Conservation (phyloP, 1,140 invertebrate species). For the Araneus ventricosus region DNA sequence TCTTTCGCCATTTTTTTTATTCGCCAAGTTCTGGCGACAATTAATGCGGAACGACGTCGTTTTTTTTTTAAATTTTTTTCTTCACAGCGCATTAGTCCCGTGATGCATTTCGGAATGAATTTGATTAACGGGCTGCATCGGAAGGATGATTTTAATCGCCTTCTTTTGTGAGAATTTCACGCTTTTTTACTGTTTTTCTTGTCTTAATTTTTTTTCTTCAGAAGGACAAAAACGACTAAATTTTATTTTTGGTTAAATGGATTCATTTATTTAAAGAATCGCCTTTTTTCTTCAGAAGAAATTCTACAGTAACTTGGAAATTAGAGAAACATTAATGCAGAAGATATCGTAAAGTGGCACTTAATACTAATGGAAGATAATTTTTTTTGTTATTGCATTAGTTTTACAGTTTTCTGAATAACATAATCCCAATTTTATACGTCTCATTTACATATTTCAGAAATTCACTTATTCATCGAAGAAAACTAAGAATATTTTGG, state of each 20-base stretch:
- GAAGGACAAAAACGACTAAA: neutral
- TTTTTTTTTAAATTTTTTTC: conserved; percentile 40
- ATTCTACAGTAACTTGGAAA: neutral
- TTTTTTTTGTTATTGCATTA: no score
- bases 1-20: conserved; percentile 11
- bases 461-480: neutral
- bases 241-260: conserved; percentile 6
- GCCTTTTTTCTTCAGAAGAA: neutral
- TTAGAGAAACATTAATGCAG: neutral
- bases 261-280: conserved; percentile 23
- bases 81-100: neutral
- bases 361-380: neutral
- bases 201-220: neutral
- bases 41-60: conserved; percentile 50
- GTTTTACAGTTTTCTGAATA: no score
- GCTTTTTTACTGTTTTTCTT: conserved; percentile 33
- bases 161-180: conserved; percentile 41
- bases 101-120: conserved; percentile 48
- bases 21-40: conserved; percentile 29
- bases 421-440: no score
- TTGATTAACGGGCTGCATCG: conserved; percentile 57
- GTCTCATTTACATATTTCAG: neutral
- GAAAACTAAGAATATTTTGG: neutral
- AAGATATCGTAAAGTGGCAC: neutral
- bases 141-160: conserved; percentile 42